Conservation (phyloP, 1,140 invertebrate genomes). For the Homalodisca vitripennis region DNA sequence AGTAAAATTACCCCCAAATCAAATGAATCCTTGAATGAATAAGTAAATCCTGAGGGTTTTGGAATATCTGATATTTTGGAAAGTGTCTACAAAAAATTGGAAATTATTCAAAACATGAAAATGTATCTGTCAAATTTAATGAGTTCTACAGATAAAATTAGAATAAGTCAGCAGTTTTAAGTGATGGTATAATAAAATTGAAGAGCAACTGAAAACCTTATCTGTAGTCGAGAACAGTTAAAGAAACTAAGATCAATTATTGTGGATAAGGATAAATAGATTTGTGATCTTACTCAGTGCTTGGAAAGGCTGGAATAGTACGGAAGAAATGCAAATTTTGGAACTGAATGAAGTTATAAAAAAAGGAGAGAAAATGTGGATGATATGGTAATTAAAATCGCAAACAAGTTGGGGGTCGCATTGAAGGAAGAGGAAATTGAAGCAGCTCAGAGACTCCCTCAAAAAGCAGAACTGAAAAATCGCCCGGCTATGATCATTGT, state of each 20-base stretch:
- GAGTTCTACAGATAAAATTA: background rate
- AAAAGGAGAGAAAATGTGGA: background rate
- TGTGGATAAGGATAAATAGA: background rate
- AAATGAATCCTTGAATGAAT: background rate
- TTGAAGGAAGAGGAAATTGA: constrained; percentile 13
- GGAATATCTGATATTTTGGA: background rate
- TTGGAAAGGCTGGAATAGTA: background rate
- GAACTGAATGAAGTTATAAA: background rate
- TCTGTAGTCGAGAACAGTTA: background rate
- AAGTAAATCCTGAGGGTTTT: background rate
- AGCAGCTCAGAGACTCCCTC: background rate
- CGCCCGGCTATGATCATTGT: background rate
- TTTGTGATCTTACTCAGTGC: background rate
- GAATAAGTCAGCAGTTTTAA: constrained; percentile 3
- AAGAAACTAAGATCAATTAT: background rate
- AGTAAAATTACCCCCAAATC: background rate
- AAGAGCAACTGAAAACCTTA: too few relatives aligned
- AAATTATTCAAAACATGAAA: background rate
- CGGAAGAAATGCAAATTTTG: background rate
- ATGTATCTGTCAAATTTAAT: background rate
- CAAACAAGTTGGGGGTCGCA: too few relatives aligned
- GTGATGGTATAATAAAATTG: background rate
- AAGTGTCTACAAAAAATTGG: background rate
- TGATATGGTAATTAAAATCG: background rate
- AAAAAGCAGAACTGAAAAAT: background rate